These are phyloP conservation scores for Agelas oroides DNA, from an alignment of 37 sponge, comb jelly and placozoan genomes.

Conservation along the genomic window DNA sequence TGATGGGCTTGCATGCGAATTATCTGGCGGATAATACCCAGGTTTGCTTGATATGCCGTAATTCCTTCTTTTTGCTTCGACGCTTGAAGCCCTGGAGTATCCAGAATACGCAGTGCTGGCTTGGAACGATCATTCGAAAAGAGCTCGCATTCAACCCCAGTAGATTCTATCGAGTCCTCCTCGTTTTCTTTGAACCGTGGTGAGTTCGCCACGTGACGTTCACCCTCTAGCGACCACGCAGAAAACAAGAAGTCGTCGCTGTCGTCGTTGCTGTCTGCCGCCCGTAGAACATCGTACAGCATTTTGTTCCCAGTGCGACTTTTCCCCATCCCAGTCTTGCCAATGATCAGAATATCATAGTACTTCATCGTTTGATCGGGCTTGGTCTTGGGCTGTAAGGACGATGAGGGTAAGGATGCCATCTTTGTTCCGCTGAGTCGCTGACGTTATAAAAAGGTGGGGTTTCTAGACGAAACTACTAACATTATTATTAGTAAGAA, in stretches of 20 bases:
- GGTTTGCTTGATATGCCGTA: not conserved
- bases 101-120: no score
- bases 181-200: no score
- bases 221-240: no score
- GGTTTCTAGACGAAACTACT: no score
- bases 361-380: no score
- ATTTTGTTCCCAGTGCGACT: slow-evolving; percentile 52
- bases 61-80: not conserved
- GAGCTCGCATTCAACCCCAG: slow-evolving; percentile 11
- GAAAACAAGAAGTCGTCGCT: not conserved
- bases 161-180: no score
- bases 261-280: not conserved
- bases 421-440: no score
- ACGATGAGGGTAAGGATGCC: no score
- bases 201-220: no score
- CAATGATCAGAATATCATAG: slow-evolving; percentile 46
- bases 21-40: slow-evolving; percentile 31
- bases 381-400: no score
- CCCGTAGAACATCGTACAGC: not conserved
- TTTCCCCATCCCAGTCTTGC: slow-evolving; percentile 49
- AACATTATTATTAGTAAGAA: no score
- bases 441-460: no score
- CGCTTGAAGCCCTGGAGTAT: not conserved
- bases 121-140: slow-evolving; percentile 13
- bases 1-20: slow-evolving; percentile 8